phyloP scores from a whole-genome alignment of 2,113 vertebrate species.

The Tachuris rubrigastra region DNA sequence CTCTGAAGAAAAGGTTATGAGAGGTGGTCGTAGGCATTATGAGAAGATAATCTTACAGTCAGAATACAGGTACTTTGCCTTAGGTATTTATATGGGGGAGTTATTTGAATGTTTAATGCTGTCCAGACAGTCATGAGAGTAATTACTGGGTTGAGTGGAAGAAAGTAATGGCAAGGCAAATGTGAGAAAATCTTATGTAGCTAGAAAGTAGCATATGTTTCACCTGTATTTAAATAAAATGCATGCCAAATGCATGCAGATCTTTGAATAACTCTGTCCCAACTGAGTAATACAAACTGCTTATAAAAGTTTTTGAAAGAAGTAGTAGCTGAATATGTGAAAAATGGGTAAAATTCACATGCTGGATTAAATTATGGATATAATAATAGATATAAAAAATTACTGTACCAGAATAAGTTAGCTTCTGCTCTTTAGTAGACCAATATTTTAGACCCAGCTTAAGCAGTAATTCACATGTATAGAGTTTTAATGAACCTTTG shows the following conservation, averaged over 20 bases:
- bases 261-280: neutral
- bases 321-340: neutral
- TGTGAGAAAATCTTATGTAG: neutral
- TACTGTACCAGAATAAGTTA: neutral
- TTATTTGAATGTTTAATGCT: neutral
- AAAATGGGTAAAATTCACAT: neutral
- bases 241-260: neutral
- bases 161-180: neutral
- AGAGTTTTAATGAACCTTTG: neutral
- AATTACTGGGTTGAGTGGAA: neutral
- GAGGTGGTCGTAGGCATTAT: neutral
- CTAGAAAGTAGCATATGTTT: neutral
- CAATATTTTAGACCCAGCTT: neutral
- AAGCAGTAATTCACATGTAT: neutral
- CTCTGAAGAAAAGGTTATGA: neutral
- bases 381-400: neutral
- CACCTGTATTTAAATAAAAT: neutral
- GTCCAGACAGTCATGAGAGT: neutral
- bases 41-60: neutral
- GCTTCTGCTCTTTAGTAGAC: neutral
- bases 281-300: neutral
- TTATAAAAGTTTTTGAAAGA: neutral
- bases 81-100: neutral
- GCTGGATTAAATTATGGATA: neutral
- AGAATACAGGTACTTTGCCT: neutral